phyloP scores from a whole-genome alignment of 1,140 invertebrate species.

The Maconellicoccus hirsutus region DNA sequence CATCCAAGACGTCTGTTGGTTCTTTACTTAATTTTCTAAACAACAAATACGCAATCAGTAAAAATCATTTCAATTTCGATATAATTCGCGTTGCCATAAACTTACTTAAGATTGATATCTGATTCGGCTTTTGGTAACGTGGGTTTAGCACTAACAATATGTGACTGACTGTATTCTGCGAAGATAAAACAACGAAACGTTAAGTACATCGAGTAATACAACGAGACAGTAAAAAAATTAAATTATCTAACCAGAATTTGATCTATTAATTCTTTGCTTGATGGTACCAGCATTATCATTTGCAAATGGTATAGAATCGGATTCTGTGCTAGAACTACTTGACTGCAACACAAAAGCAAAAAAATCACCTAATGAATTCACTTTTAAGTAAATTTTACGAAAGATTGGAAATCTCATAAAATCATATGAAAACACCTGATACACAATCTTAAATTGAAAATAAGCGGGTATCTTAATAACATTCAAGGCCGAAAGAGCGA shows the following conservation, averaged over 20 bases:
- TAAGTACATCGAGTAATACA: not conserved
- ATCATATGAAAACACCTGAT: not conserved
- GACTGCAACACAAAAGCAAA: constrained; percentile 47
- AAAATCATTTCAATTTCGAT: too few species aligned
- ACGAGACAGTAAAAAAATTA: not conserved
- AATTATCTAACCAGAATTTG: constrained; percentile 27
- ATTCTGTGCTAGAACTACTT: constrained; percentile 80
- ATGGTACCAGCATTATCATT: constrained; percentile 98
- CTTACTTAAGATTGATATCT: not conserved
- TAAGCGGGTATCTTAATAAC: too few species aligned
- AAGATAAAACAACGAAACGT: not conserved
- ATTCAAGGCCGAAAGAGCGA: too few species aligned
- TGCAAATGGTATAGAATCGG: constrained; percentile 93
- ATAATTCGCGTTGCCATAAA: too few species aligned
- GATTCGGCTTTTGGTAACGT: not conserved
- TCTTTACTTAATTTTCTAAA: constrained; percentile 39
- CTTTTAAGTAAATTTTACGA: not conserved
- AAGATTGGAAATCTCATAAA: not conserved
- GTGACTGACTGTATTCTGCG: not conserved
- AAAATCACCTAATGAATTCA: not conserved
- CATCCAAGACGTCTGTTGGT: constrained; percentile 81
- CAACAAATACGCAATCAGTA: not conserved
- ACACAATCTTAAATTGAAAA: too few species aligned
- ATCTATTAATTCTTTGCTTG: constrained; percentile 55
- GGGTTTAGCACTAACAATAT: not conserved